Evolutionary conservation across 2,888 invertebrate genomes (phyloP), one percentile per base, ranked within the genome.

Genomic region (Leptinotarsa tumamoca): DNA sequence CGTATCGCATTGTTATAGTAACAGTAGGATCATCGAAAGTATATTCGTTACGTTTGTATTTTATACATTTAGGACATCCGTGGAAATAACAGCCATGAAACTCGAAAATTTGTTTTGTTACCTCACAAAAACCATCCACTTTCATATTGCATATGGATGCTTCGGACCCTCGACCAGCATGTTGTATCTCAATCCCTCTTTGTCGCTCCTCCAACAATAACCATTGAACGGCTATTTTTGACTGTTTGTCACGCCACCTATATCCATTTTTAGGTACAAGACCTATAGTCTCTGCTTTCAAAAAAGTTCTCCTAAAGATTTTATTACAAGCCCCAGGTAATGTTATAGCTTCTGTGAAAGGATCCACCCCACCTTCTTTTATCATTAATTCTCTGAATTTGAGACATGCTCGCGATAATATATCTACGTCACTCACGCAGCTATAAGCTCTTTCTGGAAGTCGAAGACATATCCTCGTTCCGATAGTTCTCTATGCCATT

Each of bases 311-410:
- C 27, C 80, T 67, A 58, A 75, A 82, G 4, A 82, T 69, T 21
- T 68, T 51, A 75, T 80, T 82, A 71, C 84, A 85, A 14, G 83
- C 82, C 17, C 77, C 71, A 4, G 80, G 78, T 18, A 82, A 77
- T 1, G 84, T 83, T 0, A 75, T 70, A 14, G 80, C 76, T 68
- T 84, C 81, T 3, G 73, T 52, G 27, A 74, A 86, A 4, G 83
- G 83, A 58, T 72, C 71, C 14, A 72, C 67, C 4, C 21, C 21
- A 18, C 67, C 49, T 49, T 67, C 67, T 10, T 33, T 14, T 14
- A 51, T 51, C 51, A 51, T 51, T 51, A 14, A 51, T 17, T 51
- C 51, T 51, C 51, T 51, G 51, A 51, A 15, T 51, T 51, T 51
- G 51, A 51, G 51, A 51, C 51, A 51, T 15, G 51, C 15, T 17